Evolutionary conservation across 2,797 vertebrate species (phyloP), one percentile per base, ranked within the genome.

Genomic region (Tauraco hartlaubi): DNA sequence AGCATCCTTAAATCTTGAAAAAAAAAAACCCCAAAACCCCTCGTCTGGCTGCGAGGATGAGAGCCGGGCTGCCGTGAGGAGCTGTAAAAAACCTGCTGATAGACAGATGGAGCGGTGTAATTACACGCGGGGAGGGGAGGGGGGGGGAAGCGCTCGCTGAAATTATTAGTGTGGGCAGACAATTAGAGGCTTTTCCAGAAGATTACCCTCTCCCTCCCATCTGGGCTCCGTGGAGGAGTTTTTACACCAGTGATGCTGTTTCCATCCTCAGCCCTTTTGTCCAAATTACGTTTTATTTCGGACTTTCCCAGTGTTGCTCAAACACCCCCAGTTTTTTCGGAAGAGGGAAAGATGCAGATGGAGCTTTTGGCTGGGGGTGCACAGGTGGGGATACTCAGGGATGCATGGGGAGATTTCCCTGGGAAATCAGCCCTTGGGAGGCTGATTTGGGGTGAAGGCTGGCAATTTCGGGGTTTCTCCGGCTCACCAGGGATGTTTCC

Each of bases 41-140:
- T 94, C 33, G 22, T 78, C 86, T 97, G 76, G 81, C 94, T 69
- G 41, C 2, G 39, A 97, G 94, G 85, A 58, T 51, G 94, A 95
- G 97, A 89, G 79, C 64, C 54, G 5, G 85, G 94, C 95, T 93
- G 97, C 96, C 66, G 79, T 66, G 71, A 97, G 97, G 96, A 97
- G 86, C 98, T 72, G 97, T 96, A 93, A 97, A 96, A 98, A 98
- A 97, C 97, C 98, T 97, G 96, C 98, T 99, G 99, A 99, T 96
- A 98, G 99, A 98, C 99, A 98, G 98, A 97, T 98, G 98, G 98
- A 98, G 98, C 97, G 94, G 97, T 97, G 98, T 99, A 99, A 99
- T 99, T 99, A 98, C 96, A 98, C 98, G 86, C 92, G 96, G 97
- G 95, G 98, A 97, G 91, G 96, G 67, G 17, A 5, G 97, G 97